Base-by-base conservation (phyloP, 2,113 vertebrate genomes). In the Astur gentilis region DNA sequence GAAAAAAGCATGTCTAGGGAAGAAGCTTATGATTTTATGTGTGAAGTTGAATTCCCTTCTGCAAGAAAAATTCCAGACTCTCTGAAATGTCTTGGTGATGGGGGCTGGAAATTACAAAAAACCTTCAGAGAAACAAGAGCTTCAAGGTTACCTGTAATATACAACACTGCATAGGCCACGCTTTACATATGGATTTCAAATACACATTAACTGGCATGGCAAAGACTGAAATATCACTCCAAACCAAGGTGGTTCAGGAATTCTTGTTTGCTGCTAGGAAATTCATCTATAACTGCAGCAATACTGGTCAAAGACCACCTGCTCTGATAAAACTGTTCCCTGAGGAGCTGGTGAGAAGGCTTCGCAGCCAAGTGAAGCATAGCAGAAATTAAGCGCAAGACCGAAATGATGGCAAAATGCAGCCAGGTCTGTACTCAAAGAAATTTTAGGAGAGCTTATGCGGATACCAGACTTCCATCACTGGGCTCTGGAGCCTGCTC, bases 151-250 rank as follows among this genome's bases (percentile, higher is more conserved):
- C 22, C 20, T 11, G 31, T 12, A 25, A 7, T 32, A 12, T 3
- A 13, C 26, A 81, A 11, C 38, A 4, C 12, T 18, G 38, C 15
- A 38, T 1, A 38, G 55, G 20, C 45, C 42, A 7, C 7, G 26
- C 58, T 65, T 27, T n/a, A 25, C 25, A 17, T 16, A n/a, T 0
- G 0, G 52, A 17, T 61, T 69, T 40, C n/a, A 73, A 49, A 66
- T 19, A 52, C 1, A 9, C 22, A 13, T 12, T 65, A 9, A 44
- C 38, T 18, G 31, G 19, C 10, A 70, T 14, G 15, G 65, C 36
- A 84, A 71, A 77, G 40, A 61, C 52, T 55, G 13, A 67, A 87
- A 71, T 4, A 38, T 2, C 55, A 57, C 31, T 16, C 47, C 13
- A 40, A 19, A 22, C 55, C 34, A 36, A 40, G 26, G 13, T 47